A percentile compares a stretch with the other conserved stretches of the same genome.
These are phyloP conservation scores for Strongylocentrotus purpuratus DNA, from an alignment of 35 echinoderm and acorn worm species.

Conservation along the genomic window DNA sequence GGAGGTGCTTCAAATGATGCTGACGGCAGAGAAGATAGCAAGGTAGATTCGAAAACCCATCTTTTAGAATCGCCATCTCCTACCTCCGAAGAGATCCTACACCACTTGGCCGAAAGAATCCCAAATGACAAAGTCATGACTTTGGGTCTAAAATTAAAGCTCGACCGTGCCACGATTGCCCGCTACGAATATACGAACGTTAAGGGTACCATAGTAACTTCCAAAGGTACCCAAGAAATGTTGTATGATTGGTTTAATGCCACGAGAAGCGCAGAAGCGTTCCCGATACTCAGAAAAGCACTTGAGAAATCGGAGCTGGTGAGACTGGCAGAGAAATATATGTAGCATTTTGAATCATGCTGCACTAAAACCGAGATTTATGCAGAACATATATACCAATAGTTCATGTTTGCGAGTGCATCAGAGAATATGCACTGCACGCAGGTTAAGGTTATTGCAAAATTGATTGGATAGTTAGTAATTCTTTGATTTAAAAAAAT, in stretches of 20 bases:
- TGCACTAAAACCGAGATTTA: no score
- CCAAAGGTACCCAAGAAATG: not conserved
- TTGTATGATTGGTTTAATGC: not conserved
- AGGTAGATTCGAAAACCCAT: no score
- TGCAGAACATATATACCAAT: no score
- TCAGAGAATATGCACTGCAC: no score
- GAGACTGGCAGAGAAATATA: not conserved
- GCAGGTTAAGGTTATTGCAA: no score
- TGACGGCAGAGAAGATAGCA: no score
- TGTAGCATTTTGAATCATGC: no score
- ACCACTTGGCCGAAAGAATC: not conserved
- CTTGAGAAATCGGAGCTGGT: not conserved
- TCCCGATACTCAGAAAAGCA: not conserved
- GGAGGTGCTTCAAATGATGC: no score
- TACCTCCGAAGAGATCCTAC: not conserved
- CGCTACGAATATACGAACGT: not conserved
- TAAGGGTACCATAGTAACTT: not conserved
- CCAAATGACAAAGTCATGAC: not conserved
- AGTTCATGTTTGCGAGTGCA: no score
- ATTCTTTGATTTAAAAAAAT: no score
- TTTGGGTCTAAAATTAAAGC: not conserved
- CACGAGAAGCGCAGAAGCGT: not conserved
- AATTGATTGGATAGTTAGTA: no score
- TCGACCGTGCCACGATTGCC: not conserved
- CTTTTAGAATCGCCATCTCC: not conserved